Conservation (phyloP, 2,113 vertebrate species). For the Ophiodon elongatus region DNA sequence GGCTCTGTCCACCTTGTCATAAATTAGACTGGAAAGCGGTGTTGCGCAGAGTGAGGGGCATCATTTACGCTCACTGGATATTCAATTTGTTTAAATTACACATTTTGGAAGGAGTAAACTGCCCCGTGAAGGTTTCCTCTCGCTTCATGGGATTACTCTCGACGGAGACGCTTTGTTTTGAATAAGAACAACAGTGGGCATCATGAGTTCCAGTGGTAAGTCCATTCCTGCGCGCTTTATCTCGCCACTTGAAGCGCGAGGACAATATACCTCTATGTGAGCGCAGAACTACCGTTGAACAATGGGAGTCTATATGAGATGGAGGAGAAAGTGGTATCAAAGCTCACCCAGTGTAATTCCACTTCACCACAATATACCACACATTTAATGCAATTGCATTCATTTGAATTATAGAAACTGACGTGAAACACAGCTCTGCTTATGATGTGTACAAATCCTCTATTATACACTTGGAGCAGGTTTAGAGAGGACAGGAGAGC, state of each 20-base stretch:
- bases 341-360: neutral
- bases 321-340: neutral
- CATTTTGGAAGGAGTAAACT: conserved; percentile 48
- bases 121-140: conserved; percentile 33
- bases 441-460: neutral
- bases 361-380: neutral
- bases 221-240: conserved; percentile 64
- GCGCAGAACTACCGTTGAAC: conserved; percentile 19
- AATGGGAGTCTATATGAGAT: neutral
- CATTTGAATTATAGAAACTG: neutral
- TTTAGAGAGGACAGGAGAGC: conserved; percentile 33
- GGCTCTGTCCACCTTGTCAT: conserved; percentile 47
- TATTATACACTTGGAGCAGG: conserved; percentile 22
- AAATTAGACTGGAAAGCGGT: conserved; percentile 43
- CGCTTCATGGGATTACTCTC: conserved; percentile 74
- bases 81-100: neutral
- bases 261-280: conserved; percentile 43
- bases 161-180: conserved; percentile 66
- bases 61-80: conserved; percentile 51
- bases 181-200: conserved; percentile 73
- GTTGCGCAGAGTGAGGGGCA: conserved; percentile 53
- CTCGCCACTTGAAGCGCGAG: conserved; percentile 44
- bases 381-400: neutral
- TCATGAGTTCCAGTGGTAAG: conserved; percentile 87
- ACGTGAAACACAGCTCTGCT: neutral